phyloP scores from a whole-genome alignment of 2,113 vertebrate species.

The Pseudorasbora parva region DNA sequence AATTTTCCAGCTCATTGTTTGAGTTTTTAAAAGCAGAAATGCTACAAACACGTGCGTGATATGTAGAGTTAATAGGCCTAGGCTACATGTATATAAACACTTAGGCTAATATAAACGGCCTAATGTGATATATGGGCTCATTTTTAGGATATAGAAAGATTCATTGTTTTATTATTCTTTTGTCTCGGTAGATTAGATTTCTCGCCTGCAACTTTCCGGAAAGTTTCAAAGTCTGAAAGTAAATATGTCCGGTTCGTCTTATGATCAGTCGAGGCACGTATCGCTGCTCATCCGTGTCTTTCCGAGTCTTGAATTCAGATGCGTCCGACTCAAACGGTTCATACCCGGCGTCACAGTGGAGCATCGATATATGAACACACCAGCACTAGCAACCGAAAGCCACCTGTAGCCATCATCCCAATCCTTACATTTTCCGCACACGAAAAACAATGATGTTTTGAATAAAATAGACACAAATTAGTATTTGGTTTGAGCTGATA shows the following conservation, averaged over 20 bases:
- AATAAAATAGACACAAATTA: background rate
- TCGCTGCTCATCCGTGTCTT: constrained; percentile 74
- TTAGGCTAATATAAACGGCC: background rate
- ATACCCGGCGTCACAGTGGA: constrained; percentile 70
- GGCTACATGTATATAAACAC: background rate
- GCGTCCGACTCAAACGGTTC: constrained; percentile 55
- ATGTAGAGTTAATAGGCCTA: no score
- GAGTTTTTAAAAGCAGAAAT: background rate
- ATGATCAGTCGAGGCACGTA: constrained; percentile 72
- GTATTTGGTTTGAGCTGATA: background rate
- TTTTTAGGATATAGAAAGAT: background rate
- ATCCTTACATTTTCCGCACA: background rate
- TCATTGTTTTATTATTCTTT: background rate
- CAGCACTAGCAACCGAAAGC: background rate
- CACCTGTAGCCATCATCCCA: background rate
- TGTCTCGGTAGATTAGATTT: background rate
- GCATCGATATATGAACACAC: constrained; percentile 70
- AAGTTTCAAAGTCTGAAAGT: constrained; percentile 18
- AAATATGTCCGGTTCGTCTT: constrained; percentile 19
- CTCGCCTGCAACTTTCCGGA: constrained; percentile 10
- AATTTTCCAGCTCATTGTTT: background rate
- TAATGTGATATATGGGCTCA: background rate
- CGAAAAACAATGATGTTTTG: background rate
- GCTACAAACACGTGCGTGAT: background rate
- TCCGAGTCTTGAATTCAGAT: constrained; percentile 76